phyloP scores from a whole-genome alignment of 2,797 vertebrate genomes.

The Dendrocincla fuliginosa region DNA sequence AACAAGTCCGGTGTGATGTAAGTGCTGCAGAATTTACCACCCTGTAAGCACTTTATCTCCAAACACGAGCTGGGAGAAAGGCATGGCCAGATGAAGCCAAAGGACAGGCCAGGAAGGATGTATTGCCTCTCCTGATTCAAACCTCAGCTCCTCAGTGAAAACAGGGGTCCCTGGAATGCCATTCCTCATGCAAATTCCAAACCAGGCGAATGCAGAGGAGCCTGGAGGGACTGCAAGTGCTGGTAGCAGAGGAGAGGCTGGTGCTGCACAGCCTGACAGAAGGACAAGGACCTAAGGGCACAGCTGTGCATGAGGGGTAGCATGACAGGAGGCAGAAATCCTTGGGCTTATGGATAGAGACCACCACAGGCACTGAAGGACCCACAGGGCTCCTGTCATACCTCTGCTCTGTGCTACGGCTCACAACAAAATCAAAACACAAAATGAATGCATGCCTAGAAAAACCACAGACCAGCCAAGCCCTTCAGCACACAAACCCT shows the following conservation, averaged over 20 bases:
- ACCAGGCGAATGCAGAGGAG: neutral
- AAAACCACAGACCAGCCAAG: neutral
- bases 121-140: neutral
- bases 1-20: neutral
- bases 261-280: neutral
- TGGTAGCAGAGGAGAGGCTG: neutral
- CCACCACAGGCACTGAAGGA: neutral
- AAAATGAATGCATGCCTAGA: neutral
- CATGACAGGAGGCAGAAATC: too few species aligned
- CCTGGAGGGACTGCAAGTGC: neutral
- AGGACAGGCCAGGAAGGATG: neutral
- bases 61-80: neutral
- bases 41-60: neutral
- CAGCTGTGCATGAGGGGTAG: neutral
- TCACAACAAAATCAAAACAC: neutral
- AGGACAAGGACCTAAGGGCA: neutral
- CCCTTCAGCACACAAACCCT: neutral
- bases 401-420: neutral
- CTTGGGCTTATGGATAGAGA: rapidly evolving
- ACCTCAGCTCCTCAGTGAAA: neutral
- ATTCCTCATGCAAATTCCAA: neutral
- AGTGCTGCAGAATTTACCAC: neutral
- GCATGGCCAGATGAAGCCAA: neutral
- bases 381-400: neutral
- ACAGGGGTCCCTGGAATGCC: neutral